A percentile compares a stretch with the other conserved stretches of the same genome.
Conservation (phyloP, 2,113 vertebrate species). For the Sinosuthora webbiana region DNA sequence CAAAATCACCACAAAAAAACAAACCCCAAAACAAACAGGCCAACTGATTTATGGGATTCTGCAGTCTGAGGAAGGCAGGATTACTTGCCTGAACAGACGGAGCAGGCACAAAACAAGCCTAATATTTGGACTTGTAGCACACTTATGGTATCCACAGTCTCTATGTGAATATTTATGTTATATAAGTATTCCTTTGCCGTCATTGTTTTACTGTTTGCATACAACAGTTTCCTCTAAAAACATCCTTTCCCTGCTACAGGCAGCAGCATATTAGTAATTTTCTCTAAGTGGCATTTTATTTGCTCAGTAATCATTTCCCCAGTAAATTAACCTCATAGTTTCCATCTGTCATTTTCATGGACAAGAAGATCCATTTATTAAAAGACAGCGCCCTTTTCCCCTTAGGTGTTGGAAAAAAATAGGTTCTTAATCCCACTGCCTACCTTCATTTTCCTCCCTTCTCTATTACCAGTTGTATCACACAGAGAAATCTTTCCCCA, state of each 20-base stretch:
- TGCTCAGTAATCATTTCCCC: neutral
- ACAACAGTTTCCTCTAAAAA: neutral
- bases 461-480: neutral
- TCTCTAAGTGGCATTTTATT: neutral
- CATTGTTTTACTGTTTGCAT: neutral
- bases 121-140: neutral
- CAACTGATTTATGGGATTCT: neutral
- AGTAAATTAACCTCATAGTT: neutral
- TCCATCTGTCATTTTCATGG: neutral
- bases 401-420: rapidly evolving
- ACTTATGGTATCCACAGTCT: neutral
- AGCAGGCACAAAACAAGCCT: neutral
- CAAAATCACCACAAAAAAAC: neutral
- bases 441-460: neutral
- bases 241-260: neutral
- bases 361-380: neutral
- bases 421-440: neutral
- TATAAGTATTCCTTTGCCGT: neutral
- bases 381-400: neutral
- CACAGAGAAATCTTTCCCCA: neutral
- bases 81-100: neutral
- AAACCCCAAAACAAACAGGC: neutral
- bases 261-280: neutral
- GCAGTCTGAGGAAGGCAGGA: neutral
- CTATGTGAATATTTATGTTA: neutral